These are phyloP conservation scores for Micropoecilia bifurca DNA, from an alignment of 2,797 vertebrate genomes.

Conservation along the genomic window DNA sequence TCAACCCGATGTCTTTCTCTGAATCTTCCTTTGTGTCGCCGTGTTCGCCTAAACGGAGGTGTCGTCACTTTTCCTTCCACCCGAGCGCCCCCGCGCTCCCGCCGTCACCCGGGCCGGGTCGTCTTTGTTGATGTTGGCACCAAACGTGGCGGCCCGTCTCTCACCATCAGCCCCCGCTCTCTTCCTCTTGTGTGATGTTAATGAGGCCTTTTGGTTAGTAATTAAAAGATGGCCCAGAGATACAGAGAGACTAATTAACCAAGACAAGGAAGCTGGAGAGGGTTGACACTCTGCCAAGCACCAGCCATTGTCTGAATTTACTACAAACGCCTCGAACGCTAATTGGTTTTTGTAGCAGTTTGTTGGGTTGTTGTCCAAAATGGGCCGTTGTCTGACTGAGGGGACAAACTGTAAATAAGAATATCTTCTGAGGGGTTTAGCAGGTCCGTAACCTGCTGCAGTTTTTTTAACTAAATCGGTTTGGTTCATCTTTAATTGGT, in stretches of 20 bases:
- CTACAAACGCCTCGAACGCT: constrained; percentile 51
- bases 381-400: constrained; percentile 6
- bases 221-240: constrained; percentile 82
- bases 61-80: constrained; percentile 18
- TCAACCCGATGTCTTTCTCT: constrained; percentile 38
- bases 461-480: constrained; percentile 42
- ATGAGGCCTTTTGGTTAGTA: constrained; percentile 79
- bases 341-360: constrained; percentile 34
- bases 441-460: constrained; percentile 36
- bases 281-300: constrained; percentile 66
- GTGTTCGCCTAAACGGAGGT: constrained; percentile 2
- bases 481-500: constrained; percentile 3
- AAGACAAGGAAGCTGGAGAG: constrained; percentile 69
- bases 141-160: constrained; percentile 48
- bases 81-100: constrained; percentile 15
- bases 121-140: constrained; percentile 65
- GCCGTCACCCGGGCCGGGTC: constrained; percentile 23
- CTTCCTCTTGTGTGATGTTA: constrained; percentile 76
- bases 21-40: constrained; percentile 17
- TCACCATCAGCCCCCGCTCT: constrained; percentile 54
- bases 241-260: constrained; percentile 79
- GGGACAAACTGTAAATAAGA: constrained; percentile 54
- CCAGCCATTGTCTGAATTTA: constrained; percentile 54
- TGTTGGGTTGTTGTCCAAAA: constrained; percentile 38
- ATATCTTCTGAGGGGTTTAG: constrained; percentile 49